These are phyloP conservation scores for Crocallis elinguaria DNA, from an alignment of 2,888 invertebrate species.

Conservation along the genomic window DNA sequence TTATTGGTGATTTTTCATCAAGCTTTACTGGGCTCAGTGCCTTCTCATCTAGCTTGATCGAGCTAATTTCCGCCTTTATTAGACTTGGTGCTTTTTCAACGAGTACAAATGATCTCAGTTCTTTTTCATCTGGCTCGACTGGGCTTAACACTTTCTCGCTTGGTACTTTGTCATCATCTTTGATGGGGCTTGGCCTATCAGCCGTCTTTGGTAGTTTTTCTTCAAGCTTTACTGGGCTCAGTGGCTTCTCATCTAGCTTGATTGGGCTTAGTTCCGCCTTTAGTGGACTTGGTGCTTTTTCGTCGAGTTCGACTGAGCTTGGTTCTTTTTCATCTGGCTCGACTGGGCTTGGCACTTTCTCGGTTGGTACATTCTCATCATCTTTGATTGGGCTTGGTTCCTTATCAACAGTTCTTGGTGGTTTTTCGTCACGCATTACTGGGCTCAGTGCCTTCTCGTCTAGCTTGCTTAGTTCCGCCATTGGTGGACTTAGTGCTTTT, in stretches of 20 bases:
- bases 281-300: constrained; percentile 1
- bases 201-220: no score
- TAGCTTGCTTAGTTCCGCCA: background rate
- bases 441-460: constrained; percentile 17
- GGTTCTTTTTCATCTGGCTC: constrained; percentile 9
- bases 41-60: constrained; percentile 6
- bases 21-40: constrained; percentile 3
- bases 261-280: no score
- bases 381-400: background rate
- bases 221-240: background rate
- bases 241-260: background rate
- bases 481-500: background rate
- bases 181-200: no score
- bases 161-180: no score
- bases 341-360: constrained; percentile 8
- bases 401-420: background rate
- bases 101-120: background rate
- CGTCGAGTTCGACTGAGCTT: background rate
- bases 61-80: background rate
- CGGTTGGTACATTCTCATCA: background rate
- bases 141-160: constrained; percentile 6
- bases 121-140: background rate
- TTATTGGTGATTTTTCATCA: constrained; percentile 15
- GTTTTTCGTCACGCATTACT: background rate
- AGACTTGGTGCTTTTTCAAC: constrained; percentile 5